These are phyloP conservation scores for Drosophila ercepeae DNA, from an alignment of 1,140 invertebrate species.

Conservation along the genomic window DNA sequence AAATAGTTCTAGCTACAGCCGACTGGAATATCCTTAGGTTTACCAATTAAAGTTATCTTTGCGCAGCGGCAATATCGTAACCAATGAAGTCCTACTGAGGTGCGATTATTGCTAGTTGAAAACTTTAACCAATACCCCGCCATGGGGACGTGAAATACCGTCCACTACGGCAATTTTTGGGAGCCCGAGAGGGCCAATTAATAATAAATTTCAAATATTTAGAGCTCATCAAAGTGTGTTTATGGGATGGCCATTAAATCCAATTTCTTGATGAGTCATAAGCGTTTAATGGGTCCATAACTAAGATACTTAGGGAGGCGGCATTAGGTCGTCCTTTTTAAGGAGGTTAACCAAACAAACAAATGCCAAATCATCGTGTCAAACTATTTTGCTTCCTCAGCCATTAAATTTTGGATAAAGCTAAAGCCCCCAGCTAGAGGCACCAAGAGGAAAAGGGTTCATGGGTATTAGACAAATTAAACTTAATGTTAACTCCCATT, in stretches of 20 bases:
- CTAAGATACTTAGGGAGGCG: conserved; percentile 11
- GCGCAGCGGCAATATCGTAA: conserved; percentile 90
- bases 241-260: neutral
- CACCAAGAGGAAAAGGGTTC: conserved; percentile 42
- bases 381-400: conserved; percentile 24
- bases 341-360: neutral
- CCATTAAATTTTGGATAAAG: conserved; percentile 27
- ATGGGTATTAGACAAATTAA: conserved; percentile 72
- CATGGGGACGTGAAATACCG: conserved; percentile 95
- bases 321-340: conserved; percentile 7
- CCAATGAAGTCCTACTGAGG: conserved; percentile 88
- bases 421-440: no score
- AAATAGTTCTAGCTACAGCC: conserved; percentile 23
- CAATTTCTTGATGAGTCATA: conserved; percentile 38
- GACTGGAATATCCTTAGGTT: neutral
- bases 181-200: conserved; percentile 85
- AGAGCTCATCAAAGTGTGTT: conserved; percentile 11
- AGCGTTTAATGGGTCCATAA: conserved; percentile 16
- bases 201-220: conserved; percentile 43
- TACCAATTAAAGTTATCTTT: conserved; percentile 42
- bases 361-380: conserved; percentile 28
- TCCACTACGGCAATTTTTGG: conserved; percentile 94
- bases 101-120: conserved; percentile 84
- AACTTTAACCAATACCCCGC: conserved; percentile 95
- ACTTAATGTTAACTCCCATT: conserved; percentile 65